Evolutionary conservation across 2,113 vertebrate genomes (phyloP).

Genomic region (Phalacrocorax brasilianus): DNA sequence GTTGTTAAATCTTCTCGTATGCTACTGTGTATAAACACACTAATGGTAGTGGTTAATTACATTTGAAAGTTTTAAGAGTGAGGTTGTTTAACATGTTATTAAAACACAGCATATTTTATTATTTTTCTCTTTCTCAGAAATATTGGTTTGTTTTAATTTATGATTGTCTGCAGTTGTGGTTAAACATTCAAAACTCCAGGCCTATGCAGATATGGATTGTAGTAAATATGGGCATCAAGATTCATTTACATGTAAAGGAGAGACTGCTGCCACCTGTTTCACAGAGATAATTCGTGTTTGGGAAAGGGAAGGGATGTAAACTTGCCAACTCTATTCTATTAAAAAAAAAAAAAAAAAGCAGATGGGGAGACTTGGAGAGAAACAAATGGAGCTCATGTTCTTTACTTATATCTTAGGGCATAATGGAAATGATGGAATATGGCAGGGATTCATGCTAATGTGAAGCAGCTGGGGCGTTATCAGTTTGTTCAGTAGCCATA

Average conservation of each 20-base stretch:
- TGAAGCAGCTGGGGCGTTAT: constrained; percentile 73
- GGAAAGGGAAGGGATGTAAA: constrained; percentile 57
- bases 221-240: constrained; percentile 45
- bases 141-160: background rate
- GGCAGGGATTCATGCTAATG: constrained; percentile 66
- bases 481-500: constrained; percentile 65
- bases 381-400: constrained; percentile 66
- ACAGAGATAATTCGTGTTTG: constrained; percentile 67
- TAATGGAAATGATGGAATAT: constrained; percentile 64
- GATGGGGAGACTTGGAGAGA: constrained; percentile 57
- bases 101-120: background rate
- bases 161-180: background rate
- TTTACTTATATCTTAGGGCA: constrained; percentile 67
- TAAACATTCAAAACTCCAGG: constrained; percentile 14
- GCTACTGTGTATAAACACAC: background rate
- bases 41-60: background rate
- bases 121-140: background rate
- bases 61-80: background rate
- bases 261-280: constrained; percentile 69
- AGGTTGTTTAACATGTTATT: background rate
- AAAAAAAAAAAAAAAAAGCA: constrained; percentile 27
- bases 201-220: background rate
- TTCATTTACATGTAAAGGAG: constrained; percentile 69
- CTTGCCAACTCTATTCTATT: constrained; percentile 63
- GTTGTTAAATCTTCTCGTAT: background rate